Evolutionary conservation across 2,797 vertebrate species (phyloP).

Genomic region (Catharus ustulatus): DNA sequence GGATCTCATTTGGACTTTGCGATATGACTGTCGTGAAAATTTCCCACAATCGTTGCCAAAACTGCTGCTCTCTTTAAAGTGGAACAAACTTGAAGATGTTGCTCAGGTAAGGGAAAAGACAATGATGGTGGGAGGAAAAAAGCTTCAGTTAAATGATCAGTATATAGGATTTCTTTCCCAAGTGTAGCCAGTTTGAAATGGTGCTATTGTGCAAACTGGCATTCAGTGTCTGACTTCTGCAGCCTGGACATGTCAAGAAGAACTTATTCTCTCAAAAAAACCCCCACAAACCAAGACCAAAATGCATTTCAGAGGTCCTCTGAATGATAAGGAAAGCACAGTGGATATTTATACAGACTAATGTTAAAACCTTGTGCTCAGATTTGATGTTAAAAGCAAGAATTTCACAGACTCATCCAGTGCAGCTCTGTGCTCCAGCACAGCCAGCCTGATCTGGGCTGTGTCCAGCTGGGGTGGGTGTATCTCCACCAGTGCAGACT

Average conservation of each 20-base stretch:
- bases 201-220: not conserved
- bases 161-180: not conserved
- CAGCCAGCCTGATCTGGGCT: fast-evolving
- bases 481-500: not conserved
- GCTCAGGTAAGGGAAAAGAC: conserved; percentile 86
- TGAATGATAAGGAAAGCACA: not conserved
- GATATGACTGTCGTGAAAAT: conserved; percentile 91
- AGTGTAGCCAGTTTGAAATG: not conserved
- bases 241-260: not conserved
- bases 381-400: not conserved
- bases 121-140: fast-evolving
- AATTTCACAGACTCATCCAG: not conserved
- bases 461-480: not conserved
- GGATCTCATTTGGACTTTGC: conserved; percentile 97
- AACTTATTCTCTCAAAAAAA: not conserved
- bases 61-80: conserved; percentile 95
- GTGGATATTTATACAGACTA: not conserved
- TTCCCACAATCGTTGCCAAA: conserved; percentile 96
- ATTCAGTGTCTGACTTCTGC: not conserved
- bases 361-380: not conserved
- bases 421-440: not conserved
- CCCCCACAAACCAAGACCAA: fast-evolving
- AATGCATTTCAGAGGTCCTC: not conserved
- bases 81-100: conserved; percentile 99
- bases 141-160: not conserved